phyloP scores from a whole-genome alignment of 2,113 vertebrate genomes.

The Micronycteris hirsuta region DNA sequence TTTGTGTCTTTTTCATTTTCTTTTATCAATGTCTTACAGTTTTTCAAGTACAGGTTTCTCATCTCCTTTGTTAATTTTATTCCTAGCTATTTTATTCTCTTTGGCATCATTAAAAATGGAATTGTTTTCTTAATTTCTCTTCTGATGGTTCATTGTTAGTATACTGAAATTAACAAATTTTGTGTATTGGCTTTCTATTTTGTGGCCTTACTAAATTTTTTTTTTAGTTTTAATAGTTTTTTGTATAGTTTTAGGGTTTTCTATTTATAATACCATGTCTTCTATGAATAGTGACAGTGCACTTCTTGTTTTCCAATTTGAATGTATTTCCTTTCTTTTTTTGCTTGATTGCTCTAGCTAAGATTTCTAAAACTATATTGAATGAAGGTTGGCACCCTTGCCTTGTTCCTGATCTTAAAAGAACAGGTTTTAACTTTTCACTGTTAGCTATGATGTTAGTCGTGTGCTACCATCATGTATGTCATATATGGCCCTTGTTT shows the following conservation, averaged over 20 bases:
- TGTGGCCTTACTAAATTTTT: not conserved
- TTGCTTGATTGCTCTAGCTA: not conserved
- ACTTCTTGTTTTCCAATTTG: not conserved
- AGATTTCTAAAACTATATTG: not conserved
- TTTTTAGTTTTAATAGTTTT: not conserved
- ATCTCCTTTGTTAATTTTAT: not conserved
- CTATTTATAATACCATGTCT: not conserved
- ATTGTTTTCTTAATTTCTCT: not conserved
- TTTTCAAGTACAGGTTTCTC: not conserved
- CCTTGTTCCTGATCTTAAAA: not conserved
- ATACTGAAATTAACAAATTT: not conserved
- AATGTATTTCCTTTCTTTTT: not conserved
- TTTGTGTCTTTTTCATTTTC: not conserved
- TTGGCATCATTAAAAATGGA: not conserved
- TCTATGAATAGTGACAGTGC: not conserved
- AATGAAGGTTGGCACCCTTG: not conserved
- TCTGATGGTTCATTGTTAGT: not conserved
- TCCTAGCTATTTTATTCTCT: not conserved
- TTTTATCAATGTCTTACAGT: not conserved
- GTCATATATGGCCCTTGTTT: not conserved
- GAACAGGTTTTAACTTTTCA: not conserved
- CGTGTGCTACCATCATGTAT: no score
- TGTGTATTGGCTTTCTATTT: not conserved
- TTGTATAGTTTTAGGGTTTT: not conserved
- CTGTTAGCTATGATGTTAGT: not conserved